A percentile compares a stretch with the other conserved stretches of the same genome.
Evolutionary conservation across 2,113 vertebrate genomes (phyloP).

Genomic region (Cnemophilus loriae): DNA sequence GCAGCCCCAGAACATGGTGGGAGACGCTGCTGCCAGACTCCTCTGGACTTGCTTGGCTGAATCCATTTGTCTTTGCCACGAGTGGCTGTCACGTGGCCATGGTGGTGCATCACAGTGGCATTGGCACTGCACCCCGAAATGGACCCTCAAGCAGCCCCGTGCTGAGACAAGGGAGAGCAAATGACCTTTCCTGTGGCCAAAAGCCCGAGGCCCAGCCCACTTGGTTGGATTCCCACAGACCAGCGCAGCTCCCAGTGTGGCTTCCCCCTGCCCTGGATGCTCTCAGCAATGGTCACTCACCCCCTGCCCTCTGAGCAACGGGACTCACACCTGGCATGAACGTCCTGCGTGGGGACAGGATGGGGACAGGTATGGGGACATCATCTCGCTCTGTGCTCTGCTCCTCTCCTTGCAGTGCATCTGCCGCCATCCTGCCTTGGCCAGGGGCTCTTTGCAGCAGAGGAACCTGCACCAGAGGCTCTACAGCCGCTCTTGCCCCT

Average conservation of each 20-base stretch:
- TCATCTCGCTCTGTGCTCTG: rapidly evolving
- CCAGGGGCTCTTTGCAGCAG: neutral
- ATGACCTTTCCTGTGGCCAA: neutral
- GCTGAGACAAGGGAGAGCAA: neutral
- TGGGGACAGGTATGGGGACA: neutral
- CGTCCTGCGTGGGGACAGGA: neutral
- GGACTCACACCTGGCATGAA: rapidly evolving
- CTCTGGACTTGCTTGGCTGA: neutral
- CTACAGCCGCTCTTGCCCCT: neutral
- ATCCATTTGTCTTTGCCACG: neutral
- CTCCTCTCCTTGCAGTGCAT: neutral
- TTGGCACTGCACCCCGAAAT: neutral
- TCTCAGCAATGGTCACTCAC: neutral
- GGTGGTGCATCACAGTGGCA: rapidly evolving
- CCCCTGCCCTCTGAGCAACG: neutral
- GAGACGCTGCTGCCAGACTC: neutral
- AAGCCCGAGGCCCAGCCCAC: neutral
- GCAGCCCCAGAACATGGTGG: neutral
- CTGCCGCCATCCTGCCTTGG: neutral
- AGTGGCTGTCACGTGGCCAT: neutral
- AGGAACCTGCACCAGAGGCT: neutral
- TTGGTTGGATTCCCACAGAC: neutral
- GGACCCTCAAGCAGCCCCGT: rapidly evolving
- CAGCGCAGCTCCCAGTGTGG: neutral
- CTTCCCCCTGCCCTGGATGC: neutral